phyloP scores from a whole-genome alignment of 2,113 vertebrate species.

The Scalopus aquaticus region DNA sequence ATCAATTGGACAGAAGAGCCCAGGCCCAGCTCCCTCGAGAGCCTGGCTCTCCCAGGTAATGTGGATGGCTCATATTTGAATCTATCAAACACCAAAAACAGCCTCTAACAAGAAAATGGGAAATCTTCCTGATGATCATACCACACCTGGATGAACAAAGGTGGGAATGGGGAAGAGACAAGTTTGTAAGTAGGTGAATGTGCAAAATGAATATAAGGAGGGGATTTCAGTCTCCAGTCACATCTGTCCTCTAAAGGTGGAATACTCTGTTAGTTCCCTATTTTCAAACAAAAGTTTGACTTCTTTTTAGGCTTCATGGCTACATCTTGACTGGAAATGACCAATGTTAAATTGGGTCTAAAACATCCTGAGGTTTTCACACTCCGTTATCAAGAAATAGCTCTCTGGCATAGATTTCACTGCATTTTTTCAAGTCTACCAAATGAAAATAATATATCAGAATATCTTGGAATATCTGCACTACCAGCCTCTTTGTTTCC shows the following conservation, averaged over 20 bases:
- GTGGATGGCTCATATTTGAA: not conserved
- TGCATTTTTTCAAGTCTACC: not conserved
- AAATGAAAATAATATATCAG: not conserved
- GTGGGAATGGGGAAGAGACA: not conserved
- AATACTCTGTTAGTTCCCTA: not conserved
- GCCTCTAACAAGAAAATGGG: not conserved
- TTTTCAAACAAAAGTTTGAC: not conserved
- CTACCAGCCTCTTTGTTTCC: too few species aligned
- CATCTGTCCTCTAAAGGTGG: not conserved
- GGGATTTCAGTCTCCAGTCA: not conserved
- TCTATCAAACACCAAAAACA: not conserved
- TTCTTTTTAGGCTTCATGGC: slow-evolving; percentile 8
- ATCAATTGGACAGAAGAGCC: not conserved
- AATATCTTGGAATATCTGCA: too few species aligned
- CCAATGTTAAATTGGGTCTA: not conserved
- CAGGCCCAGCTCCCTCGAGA: not conserved
- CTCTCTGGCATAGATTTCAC: not conserved
- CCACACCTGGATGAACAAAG: not conserved
- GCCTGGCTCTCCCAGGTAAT: not conserved
- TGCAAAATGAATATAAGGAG: not conserved
- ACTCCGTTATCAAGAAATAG: not conserved
- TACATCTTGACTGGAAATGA: not conserved
- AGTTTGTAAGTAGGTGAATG: not conserved
- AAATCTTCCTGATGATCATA: not conserved
- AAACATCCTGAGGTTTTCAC: not conserved